phyloP scores from a whole-genome alignment of 2,888 invertebrate genomes.

The Coleophora deauratella region DNA sequence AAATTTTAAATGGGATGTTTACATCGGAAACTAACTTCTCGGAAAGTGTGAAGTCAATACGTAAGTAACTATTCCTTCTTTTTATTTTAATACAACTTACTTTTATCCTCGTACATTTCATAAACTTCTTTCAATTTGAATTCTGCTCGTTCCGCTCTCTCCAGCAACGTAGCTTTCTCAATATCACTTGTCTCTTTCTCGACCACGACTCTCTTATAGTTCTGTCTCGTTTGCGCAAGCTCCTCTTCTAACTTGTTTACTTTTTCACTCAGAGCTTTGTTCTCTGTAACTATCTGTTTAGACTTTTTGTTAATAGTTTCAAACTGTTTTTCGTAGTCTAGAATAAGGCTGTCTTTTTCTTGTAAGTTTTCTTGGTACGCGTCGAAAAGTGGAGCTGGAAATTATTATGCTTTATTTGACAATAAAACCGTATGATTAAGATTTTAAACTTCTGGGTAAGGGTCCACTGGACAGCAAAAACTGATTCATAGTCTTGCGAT shows the following conservation, averaged over 20 bases:
- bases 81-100: too few relatives aligned
- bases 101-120: conserved; percentile 82
- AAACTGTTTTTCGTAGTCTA: conserved; percentile 81
- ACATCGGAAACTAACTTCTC: too few relatives aligned
- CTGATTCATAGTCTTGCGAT: too few relatives aligned
- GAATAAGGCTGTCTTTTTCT: conserved; percentile 83
- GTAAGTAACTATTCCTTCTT: too few relatives aligned
- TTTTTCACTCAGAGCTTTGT: conserved; percentile 74
- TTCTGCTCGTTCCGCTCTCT: conserved; percentile 80
- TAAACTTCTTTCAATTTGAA: conserved; percentile 83
- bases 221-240: conserved; percentile 48
- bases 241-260: conserved; percentile 44
- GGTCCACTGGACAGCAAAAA: too few relatives aligned
- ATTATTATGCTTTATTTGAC: not conserved
- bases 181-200: conserved; percentile 63
- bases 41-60: too few relatives aligned
- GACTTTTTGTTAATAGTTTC: conserved; percentile 81
- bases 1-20: too few relatives aligned
- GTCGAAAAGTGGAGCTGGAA: conserved; percentile 79
- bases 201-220: conserved; percentile 47
- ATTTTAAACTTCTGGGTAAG: too few relatives aligned
- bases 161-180: conserved; percentile 66
- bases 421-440: too few relatives aligned
- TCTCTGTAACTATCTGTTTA: conserved; percentile 80
- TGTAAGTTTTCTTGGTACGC: conserved; percentile 85